Percentiles rank a stretch among this genome's conserved stretches.
Conservation (phyloP, 2,797 vertebrate genomes). For the Chaetophractus vellerosus region DNA sequence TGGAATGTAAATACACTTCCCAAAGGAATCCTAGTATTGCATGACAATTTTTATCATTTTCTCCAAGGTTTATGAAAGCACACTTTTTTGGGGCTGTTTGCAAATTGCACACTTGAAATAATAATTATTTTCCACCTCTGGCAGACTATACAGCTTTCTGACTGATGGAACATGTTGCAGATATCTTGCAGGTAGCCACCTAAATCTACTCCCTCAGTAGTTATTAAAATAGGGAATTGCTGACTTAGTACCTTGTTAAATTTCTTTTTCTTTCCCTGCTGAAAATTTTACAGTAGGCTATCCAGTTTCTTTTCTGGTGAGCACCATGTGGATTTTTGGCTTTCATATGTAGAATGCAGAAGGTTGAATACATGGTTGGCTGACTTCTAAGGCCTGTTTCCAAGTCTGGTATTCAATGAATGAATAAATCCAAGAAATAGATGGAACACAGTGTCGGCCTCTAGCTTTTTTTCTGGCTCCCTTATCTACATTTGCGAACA, state of each 20-base stretch:
- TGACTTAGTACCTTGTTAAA: neutral
- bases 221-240: neutral
- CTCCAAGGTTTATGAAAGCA: neutral
- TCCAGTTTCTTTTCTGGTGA: slow-evolving; percentile 36
- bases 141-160: neutral
- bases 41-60: neutral
- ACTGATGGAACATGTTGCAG: neutral
- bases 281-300: neutral
- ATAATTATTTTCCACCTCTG: slow-evolving; percentile 22
- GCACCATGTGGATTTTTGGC: neutral
- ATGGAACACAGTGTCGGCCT: neutral
- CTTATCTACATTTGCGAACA: neutral
- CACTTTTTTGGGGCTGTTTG: neutral
- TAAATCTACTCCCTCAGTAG: neutral
- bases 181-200: neutral
- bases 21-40: neutral
- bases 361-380: neutral
- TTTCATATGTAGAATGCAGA: slow-evolving; percentile 56
- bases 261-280: slow-evolving; percentile 37
- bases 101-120: neutral
- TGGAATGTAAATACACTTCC: neutral
- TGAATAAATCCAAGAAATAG: slow-evolving; percentile 7
- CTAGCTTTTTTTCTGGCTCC: neutral
- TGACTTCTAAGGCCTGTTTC: neutral
- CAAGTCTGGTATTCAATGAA: slow-evolving; percentile 11